These are phyloP conservation scores for Acrocyrtus sp. DNA, from an alignment of 2,888 invertebrate species.

Conservation along the genomic window DNA sequence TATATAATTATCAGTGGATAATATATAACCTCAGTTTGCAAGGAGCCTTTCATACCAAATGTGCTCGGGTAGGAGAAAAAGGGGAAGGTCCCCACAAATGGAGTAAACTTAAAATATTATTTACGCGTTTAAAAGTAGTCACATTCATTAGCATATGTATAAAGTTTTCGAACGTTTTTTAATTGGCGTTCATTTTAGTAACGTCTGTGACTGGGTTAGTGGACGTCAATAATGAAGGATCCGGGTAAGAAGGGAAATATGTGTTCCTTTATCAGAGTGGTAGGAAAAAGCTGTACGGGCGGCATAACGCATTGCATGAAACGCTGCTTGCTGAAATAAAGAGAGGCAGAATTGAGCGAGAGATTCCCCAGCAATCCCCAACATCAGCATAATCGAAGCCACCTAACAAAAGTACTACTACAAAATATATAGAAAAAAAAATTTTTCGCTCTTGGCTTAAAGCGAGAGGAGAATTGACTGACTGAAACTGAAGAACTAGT, in stretches of 20 bases:
- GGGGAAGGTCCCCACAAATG: too few species aligned
- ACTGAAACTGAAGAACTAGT: slow-evolving; percentile 48
- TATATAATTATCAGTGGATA: too few species aligned
- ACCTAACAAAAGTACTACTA: slow-evolving; percentile 25
- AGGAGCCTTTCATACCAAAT: too few species aligned
- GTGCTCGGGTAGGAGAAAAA: too few species aligned
- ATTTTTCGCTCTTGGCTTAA: neutral
- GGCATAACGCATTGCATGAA: slow-evolving; percentile 38
- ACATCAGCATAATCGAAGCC: neutral
- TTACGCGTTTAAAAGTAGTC: too few species aligned
- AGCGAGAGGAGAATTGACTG: slow-evolving; percentile 17
- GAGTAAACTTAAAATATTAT: too few species aligned
- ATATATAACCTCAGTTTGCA: too few species aligned
- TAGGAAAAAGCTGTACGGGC: slow-evolving; percentile 41
- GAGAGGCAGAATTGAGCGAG: too few species aligned
- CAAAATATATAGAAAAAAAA: neutral
- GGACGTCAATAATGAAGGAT: neutral
- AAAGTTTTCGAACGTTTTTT: too few species aligned
- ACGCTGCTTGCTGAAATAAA: slow-evolving; percentile 41
- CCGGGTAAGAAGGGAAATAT: slow-evolving; percentile 30
- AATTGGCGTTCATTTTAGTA: too few species aligned
- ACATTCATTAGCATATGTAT: too few species aligned
- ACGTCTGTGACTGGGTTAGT: slow-evolving; percentile 1
- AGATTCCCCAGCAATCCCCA: slow-evolving; percentile 29
- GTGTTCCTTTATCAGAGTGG: slow-evolving; percentile 44